phyloP scores from a whole-genome alignment of 2,113 vertebrate species.

The Lophura nycthemera region DNA sequence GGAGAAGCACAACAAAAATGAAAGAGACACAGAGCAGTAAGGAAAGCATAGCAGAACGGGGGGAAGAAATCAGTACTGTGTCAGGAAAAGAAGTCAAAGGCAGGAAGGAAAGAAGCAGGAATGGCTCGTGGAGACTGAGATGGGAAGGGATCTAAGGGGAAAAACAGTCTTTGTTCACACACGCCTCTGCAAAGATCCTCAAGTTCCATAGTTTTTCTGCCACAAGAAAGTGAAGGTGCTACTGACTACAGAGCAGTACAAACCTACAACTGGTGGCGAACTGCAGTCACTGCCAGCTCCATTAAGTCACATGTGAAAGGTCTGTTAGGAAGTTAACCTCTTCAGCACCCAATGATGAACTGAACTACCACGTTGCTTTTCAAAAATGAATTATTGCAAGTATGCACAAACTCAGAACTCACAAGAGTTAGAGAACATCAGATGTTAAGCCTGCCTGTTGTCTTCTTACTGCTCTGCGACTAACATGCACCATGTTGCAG shows the following conservation, averaged over 20 bases:
- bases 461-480: background rate
- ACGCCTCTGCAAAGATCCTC: accelerated
- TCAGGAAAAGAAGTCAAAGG: background rate
- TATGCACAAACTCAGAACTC: background rate
- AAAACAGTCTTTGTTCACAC: background rate
- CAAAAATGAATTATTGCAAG: background rate
- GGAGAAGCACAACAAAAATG: background rate
- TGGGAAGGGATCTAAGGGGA: background rate
- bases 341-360: background rate
- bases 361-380: background rate
- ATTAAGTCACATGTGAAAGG: accelerated
- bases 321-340: background rate
- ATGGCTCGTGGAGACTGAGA: background rate
- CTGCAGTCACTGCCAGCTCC: background rate
- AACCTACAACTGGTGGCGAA: accelerated
- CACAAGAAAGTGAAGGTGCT: background rate
- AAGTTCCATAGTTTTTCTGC: background rate
- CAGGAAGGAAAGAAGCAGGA: background rate
- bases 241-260: background rate
- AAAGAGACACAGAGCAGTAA: background rate
- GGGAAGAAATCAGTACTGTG: background rate
- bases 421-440: background rate
- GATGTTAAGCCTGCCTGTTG: background rate
- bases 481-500: background rate
- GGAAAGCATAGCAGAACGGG: background rate